Base-by-base conservation (phyloP, 1,140 invertebrate species). In the Leguminivora glycinivorella region DNA sequence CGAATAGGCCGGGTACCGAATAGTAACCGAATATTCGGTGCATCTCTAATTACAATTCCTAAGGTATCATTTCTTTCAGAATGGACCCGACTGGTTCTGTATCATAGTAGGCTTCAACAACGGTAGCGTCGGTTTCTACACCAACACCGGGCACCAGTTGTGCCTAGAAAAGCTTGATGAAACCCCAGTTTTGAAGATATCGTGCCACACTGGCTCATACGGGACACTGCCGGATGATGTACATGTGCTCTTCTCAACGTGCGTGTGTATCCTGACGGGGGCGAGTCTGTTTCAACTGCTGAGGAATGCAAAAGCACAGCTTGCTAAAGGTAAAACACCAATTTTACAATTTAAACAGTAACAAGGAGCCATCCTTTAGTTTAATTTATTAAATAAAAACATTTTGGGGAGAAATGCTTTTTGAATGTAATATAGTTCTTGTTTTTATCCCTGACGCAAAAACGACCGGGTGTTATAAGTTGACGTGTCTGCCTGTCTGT, bases 61-160 rank as follows among this genome's bases (percentile, higher is more conserved):
- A n/a, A n/a, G n/a, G n/a, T n/a, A n/a, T n/a, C n/a, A n/a, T 2
- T 34, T 69, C 71, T 90, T 84, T 73, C 75, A 93, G 92, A 94
- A 94, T 80, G 94, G 94, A n/a, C 94, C 96, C 56, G 98, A 99
- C 86, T 99, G 98, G 98, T 98, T 97, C 12, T 98, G 97, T 89
- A 94, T 99, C 73, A 94, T 96, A 72, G 93, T 98, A 71, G 98
- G 98, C 22, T 97, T 98, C 78, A 94, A 94, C 75, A 95, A 95
- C 72, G 98, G 98, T 31, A 95, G 94, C 92, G 92, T 99, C 34
- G 93, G 95, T 73, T 97, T 99, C 91, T 99, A 98, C 84, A 97
- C 96, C 9, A 98, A 98, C 93, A 95, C 94, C 79, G 97, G 96
- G 34, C 94, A 95, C 74, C 92, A 97, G 43, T 92, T 99, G 31